Conservation (phyloP, 2,797 vertebrate species). For the Acanthurus lineatus region DNA sequence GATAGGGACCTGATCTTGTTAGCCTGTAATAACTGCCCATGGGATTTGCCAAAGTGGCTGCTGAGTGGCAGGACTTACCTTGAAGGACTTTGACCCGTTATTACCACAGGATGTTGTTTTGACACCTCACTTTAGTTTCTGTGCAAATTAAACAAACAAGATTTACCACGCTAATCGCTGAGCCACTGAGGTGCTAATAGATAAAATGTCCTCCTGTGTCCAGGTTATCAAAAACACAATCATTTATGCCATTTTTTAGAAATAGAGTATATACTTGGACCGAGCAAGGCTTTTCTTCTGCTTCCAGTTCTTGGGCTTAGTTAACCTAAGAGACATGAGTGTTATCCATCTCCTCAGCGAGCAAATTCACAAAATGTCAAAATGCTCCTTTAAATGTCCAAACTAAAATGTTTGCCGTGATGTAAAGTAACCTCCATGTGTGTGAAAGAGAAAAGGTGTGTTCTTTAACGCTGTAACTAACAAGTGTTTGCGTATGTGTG, state of each 20-base stretch:
- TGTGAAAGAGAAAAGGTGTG: background rate
- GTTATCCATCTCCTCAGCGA: background rate
- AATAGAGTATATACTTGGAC: background rate
- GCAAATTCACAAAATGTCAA: background rate
- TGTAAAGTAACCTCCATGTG: background rate
- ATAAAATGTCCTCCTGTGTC: background rate
- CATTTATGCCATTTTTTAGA: background rate
- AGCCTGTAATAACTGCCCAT: no score
- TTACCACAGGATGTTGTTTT: no score
- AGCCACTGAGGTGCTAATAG: background rate
- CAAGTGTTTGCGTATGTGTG: background rate
- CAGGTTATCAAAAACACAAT: background rate
- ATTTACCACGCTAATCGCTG: background rate
- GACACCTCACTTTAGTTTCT: no score
- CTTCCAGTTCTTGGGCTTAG: constrained; percentile 3
- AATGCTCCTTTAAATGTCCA: background rate
- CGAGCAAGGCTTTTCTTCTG: background rate
- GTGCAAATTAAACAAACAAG: background rate
- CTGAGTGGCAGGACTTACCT: no score
- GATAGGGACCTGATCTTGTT: no score
- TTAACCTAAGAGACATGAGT: background rate
- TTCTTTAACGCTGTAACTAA: background rate
- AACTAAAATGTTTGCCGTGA: background rate
- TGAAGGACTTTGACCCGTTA: no score
- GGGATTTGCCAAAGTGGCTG: no score